A percentile compares a stretch with the other conserved stretches of the same genome.
Conservation (phyloP, 2,113 vertebrate species). For the Bujurquina vittata region DNA sequence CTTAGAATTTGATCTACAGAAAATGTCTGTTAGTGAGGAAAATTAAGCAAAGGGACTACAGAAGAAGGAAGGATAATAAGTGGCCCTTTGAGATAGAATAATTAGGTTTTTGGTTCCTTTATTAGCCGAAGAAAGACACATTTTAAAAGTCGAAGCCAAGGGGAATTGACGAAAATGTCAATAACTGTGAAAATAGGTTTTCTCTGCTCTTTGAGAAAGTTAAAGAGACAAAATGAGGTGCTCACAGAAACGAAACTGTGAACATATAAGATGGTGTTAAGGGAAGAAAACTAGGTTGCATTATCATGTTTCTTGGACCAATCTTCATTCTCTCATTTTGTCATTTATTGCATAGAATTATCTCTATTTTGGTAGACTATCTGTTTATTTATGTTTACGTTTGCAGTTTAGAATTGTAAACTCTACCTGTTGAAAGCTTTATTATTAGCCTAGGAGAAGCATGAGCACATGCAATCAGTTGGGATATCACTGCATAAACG, state of each 20-base stretch:
- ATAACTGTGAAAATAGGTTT: constrained; percentile 11
- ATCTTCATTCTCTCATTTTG: background rate
- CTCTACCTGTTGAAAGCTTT: background rate
- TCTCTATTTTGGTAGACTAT: background rate
- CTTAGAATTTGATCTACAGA: background rate
- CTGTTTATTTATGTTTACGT: fast-evolving
- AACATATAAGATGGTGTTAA: background rate
- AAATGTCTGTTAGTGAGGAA: background rate
- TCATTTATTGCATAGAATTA: background rate
- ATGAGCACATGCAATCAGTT: background rate
- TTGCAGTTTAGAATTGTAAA: background rate
- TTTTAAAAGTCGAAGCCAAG: constrained; percentile 11
- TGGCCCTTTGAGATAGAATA: background rate
- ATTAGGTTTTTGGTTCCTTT: constrained; percentile 9
- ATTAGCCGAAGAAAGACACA: background rate
- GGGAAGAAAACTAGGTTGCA: background rate
- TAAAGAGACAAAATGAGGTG: background rate
- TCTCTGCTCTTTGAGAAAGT: constrained; percentile 1
- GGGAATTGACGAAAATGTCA: constrained; percentile 5
- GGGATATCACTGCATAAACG: constrained; percentile 42
- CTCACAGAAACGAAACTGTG: background rate
- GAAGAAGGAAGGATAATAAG: background rate
- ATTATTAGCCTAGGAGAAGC: background rate
- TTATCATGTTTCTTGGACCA: background rate
- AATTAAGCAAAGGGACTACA: background rate